Evolutionary conservation across 2,888 invertebrate species (phyloP).

Genomic region (Limnephilus lunatus): DNA sequence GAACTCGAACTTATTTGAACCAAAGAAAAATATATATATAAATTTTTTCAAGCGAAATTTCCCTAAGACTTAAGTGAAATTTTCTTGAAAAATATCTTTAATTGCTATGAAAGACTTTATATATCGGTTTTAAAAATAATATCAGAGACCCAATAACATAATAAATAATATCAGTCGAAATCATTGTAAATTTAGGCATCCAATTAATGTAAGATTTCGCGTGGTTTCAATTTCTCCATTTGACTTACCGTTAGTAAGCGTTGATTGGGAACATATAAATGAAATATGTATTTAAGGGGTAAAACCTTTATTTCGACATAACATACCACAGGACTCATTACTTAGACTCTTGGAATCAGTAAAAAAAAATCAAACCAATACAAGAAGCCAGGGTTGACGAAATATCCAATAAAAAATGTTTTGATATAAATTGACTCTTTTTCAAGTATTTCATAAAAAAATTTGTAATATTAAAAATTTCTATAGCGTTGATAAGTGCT

Average conservation of each 20-base stretch:
- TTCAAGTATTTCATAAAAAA: background rate
- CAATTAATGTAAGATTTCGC: background rate
- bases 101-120: background rate
- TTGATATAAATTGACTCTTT: background rate
- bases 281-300: background rate
- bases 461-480: background rate
- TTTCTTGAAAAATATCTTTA: background rate
- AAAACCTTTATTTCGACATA: background rate
- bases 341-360: constrained; percentile 26
- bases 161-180: background rate
- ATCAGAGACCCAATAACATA: too few relatives aligned
- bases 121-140: background rate
- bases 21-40: background rate
- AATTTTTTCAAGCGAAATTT: background rate
- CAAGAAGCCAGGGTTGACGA: constrained; percentile 16
- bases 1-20: background rate
- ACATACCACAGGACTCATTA: background rate
- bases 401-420: constrained; percentile 11
- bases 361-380: background rate
- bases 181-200: background rate
- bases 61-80: background rate
- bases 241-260: background rate
- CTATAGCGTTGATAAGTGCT: background rate
- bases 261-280: background rate
- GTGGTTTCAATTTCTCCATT: background rate